Conservation (phyloP, 2,888 invertebrate species). For the Mesodorylaimus sp. region DNA sequence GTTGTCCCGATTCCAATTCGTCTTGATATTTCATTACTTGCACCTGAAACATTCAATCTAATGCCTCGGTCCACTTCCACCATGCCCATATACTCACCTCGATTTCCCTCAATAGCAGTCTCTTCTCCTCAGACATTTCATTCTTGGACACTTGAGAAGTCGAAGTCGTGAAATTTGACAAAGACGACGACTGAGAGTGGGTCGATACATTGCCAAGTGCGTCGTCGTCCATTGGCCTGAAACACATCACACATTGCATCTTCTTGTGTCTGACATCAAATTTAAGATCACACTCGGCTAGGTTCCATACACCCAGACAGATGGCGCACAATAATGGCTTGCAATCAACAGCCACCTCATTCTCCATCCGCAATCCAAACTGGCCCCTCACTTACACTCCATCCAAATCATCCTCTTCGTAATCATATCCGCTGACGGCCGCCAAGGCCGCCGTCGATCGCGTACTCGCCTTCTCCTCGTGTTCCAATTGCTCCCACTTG, state of each 20-base stretch:
- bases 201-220: background rate
- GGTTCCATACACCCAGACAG: background rate
- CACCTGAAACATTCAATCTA: constrained; percentile 32
- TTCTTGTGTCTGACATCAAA: too few relatives aligned
- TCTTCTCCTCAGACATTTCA: constrained; percentile 32
- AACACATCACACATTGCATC: too few relatives aligned
- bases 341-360: constrained; percentile 7
- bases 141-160: too few relatives aligned
- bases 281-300: too few relatives aligned
- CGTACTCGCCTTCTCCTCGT: constrained; percentile 30
- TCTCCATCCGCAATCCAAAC: background rate
- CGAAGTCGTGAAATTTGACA: too few relatives aligned
- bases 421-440: constrained; percentile 32
- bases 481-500: constrained; percentile 63
- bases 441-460: constrained; percentile 39
- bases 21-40: constrained; percentile 87
- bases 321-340: background rate
- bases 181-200: background rate
- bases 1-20: constrained; percentile 68
- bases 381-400: constrained; percentile 13
- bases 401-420: constrained; percentile 30
- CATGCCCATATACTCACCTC: constrained; percentile 40
- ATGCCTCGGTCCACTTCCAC: background rate
- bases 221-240: constrained; percentile 15
- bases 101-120: constrained; percentile 52